phyloP scores from a whole-genome alignment of 2,888 invertebrate species.

The Thereva unica region DNA sequence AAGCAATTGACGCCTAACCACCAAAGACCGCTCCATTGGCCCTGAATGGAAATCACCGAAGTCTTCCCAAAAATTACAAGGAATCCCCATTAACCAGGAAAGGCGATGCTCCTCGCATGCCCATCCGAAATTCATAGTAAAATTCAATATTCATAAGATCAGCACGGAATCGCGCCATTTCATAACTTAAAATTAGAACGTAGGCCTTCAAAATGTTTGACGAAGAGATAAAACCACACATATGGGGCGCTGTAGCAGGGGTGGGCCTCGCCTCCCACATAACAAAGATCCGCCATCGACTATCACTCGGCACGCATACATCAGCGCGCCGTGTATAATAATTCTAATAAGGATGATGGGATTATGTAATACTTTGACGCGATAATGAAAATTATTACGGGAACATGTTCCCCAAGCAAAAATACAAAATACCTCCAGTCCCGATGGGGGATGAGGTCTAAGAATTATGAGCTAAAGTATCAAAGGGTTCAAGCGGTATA shows the following conservation, averaged over 20 bases:
- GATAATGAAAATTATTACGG: constrained; percentile 43
- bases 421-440: constrained; percentile 38
- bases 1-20: no score
- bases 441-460: constrained; percentile 31
- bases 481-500: constrained; percentile 29
- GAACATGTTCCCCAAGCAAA: constrained; percentile 40
- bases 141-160: constrained; percentile 34
- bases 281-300: constrained; percentile 10
- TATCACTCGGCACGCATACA: constrained; percentile 6
- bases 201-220: constrained; percentile 12
- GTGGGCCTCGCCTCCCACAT: no score
- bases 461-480: constrained; percentile 33
- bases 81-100: no score
- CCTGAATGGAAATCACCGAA: no score
- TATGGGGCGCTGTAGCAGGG: constrained; percentile 18
- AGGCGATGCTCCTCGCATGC: no score
- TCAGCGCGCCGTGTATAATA: neutral
- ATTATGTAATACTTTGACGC: constrained; percentile 41
- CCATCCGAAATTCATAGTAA: constrained; percentile 33
- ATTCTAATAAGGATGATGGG: constrained; percentile 41
- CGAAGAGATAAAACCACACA: constrained; percentile 15
- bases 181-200: constrained; percentile 9
- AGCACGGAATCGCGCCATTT: constrained; percentile 23
- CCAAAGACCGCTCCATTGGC: no score
- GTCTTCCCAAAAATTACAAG: no score